Evolutionary conservation across 2,113 vertebrate species (phyloP).

Genomic region (Campylomormyrus tamandua): DNA sequence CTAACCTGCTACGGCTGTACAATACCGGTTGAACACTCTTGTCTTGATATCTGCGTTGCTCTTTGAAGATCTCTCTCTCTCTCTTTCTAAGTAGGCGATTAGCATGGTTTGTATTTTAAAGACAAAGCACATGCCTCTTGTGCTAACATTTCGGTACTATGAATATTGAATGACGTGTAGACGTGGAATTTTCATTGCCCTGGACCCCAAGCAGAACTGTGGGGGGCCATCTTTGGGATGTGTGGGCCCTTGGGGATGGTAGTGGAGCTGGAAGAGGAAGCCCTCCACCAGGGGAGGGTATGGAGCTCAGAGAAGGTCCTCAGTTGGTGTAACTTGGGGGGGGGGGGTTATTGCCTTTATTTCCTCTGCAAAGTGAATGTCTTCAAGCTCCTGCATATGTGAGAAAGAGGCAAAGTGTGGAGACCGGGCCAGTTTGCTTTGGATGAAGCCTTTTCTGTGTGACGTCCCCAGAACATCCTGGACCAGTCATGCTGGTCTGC

Average conservation of each 20-base stretch:
- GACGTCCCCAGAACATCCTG: not conserved
- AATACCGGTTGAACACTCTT: not conserved
- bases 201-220: not conserved
- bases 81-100: not conserved
- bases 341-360: not conserved
- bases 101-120: not conserved
- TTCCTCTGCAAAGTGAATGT: not conserved
- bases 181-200: not conserved
- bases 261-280: not conserved
- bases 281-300: not conserved
- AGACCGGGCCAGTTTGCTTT: not conserved
- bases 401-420: not conserved
- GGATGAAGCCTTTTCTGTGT: not conserved
- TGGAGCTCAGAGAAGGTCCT: not conserved
- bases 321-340: not conserved
- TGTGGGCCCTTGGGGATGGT: not conserved
- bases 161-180: not conserved
- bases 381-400: not conserved
- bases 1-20: not conserved
- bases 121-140: not conserved
- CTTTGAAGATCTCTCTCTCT: not conserved
- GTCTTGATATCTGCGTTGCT: not conserved
- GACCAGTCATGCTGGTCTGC: not conserved
- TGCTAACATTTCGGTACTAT: not conserved
- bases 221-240: not conserved